Base-by-base conservation (phyloP, 1,140 invertebrate genomes). In the Caenorhabditis tropicalis region DNA sequence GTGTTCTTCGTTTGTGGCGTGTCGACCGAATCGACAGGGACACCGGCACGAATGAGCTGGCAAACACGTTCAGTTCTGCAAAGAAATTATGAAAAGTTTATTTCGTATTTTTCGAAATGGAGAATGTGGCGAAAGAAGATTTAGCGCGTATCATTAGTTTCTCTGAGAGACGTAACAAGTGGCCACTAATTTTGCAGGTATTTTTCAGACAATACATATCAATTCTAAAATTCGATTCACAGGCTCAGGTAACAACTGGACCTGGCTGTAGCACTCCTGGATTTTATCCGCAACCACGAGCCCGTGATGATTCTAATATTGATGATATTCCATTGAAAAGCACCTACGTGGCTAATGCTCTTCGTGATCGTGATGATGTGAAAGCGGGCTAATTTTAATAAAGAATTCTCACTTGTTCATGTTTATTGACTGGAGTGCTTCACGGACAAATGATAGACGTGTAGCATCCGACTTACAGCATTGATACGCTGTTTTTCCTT, bases 1-100 rank as follows among this genome's bases (percentile, higher is more conserved):
- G 86, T 87, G 46, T 87, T 87, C 16, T 79, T 81, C 3, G 86
- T 83, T n/a, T 53, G 19, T 33, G 70, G 81, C 15, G 86, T 87
- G 58, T 87, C 86, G 10, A 87, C 29, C 12, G 86, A 60, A 81
- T 87, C 83, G 7, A 87, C 82, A 10, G 48, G 31, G 0, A 87
- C 85, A 4, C 86, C 86, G 1, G 86, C 65, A 33, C 85, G 58
- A 39, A 87, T 83, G 21, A 87, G 53, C 56, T 86, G 86, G 56
- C 85, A 86, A 29, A 87, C 39, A 0, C 85, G 58, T n/a, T 85
- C 85, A 43, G 65, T 79, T 60, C 85, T 86, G 58, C 16, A 86
- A 85, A 16, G 24, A n/a, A 16, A 33, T 19, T 10, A 12, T 39
- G 5, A 12, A 56, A 6, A 9, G 43, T 36, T 56, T 36, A 24